Conservation (phyloP, 2,888 invertebrate genomes). For the Macrophya annulata region DNA sequence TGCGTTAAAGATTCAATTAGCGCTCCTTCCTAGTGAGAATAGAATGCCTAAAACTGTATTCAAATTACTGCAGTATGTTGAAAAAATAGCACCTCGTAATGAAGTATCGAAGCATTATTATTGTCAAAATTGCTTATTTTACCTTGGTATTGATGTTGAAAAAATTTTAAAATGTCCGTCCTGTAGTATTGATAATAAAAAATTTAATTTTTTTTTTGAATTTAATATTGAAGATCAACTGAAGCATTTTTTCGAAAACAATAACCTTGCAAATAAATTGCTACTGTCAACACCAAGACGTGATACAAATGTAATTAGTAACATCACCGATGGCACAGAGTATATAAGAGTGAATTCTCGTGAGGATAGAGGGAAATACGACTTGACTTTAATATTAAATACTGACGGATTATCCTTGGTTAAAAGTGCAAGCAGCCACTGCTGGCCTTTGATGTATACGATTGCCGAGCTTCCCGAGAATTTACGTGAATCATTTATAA, state of each 20-base stretch:
- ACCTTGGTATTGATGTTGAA: no score
- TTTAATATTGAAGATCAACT: constrained; percentile 59
- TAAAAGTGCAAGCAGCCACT: constrained; percentile 60
- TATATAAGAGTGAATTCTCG: constrained; percentile 58
- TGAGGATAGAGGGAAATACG: constrained; percentile 51
- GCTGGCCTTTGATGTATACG: constrained; percentile 58
- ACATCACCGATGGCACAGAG: constrained; percentile 56
- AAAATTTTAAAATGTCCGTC: no score
- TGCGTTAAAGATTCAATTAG: no score
- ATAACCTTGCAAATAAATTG: no score
- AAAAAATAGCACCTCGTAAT: background rate
- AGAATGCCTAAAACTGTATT: background rate
- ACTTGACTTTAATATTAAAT: constrained; percentile 60
- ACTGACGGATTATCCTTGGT: constrained; percentile 59
- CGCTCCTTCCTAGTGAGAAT: background rate
- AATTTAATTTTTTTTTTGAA: constrained; percentile 62
- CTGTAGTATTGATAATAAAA: no score
- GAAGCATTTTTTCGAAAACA: background rate
- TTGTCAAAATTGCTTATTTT: no score
- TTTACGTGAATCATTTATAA: no score
- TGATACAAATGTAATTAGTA: background rate
- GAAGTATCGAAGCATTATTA: background rate
- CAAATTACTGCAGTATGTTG: no score
- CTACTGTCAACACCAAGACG: no score
- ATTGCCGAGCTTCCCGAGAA: no score